Percentiles rank a stretch among this genome's conserved stretches.
These are phyloP conservation scores for Heliopora coerulea DNA, from an alignment of 92 coral and sea anemone species.

Conservation along the genomic window DNA sequence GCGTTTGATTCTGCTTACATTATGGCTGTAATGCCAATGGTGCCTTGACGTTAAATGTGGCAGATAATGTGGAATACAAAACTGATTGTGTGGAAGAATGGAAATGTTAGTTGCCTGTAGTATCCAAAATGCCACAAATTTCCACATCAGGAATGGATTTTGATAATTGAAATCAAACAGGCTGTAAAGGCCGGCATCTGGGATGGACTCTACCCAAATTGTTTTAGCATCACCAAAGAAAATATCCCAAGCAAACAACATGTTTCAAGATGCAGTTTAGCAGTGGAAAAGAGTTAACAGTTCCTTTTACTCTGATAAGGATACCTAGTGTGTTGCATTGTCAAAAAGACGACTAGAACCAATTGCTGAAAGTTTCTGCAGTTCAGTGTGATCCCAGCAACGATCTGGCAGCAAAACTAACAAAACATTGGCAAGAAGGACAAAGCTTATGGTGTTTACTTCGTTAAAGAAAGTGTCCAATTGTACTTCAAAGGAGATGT, in stretches of 20 bases:
- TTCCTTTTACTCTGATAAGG: slow-evolving; percentile 29
- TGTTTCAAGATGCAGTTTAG: slow-evolving; percentile 7
- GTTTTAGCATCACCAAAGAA: slow-evolving; percentile 27
- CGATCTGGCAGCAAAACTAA: slow-evolving; percentile 20
- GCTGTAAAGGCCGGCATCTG: slow-evolving; percentile 43
- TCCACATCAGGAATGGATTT: slow-evolving; percentile 48
- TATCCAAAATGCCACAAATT: slow-evolving; percentile 48
- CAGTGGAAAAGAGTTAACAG: slow-evolving; percentile 23
- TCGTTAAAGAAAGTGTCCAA: slow-evolving; percentile 20
- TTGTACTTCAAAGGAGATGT: background rate
- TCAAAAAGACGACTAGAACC: slow-evolving; percentile 32
- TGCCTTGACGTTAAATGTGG: slow-evolving; percentile 30
- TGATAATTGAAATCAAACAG: slow-evolving; percentile 45
- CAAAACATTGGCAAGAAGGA: slow-evolving; percentile 34
- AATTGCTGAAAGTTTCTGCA: slow-evolving; percentile 18
- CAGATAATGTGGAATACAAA: slow-evolving; percentile 43
- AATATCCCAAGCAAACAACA: background rate
- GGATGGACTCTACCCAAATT: slow-evolving; percentile 22
- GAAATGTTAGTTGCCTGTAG: slow-evolving; percentile 36
- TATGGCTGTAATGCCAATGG: slow-evolving; percentile 44
- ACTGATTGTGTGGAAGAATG: slow-evolving; percentile 47
- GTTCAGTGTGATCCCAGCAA: slow-evolving; percentile 30
- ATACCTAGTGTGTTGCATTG: slow-evolving; percentile 26
- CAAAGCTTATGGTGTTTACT: slow-evolving; percentile 12
- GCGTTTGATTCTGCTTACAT: slow-evolving; percentile 37